phyloP scores from a whole-genome alignment of 2,797 vertebrate species.

The Tachyglossus aculeatus region DNA sequence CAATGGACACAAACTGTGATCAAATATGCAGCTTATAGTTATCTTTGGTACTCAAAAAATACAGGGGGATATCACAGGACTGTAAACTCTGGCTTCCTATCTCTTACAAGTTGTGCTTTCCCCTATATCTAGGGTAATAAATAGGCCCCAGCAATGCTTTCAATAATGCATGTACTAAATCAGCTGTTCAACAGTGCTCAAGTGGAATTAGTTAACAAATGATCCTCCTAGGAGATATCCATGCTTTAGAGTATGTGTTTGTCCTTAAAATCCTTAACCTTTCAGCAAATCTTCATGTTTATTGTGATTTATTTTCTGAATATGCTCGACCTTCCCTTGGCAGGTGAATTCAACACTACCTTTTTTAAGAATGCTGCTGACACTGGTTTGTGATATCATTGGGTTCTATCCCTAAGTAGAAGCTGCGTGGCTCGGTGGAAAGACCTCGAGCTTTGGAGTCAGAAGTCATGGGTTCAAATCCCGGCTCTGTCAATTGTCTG shows the following conservation, averaged over 20 bases:
- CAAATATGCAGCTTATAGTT: no score
- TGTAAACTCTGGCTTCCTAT: no score
- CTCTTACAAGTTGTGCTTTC: no score
- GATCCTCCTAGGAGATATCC: conserved; percentile 52
- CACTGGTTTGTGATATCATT: conserved; percentile 44
- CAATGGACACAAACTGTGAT: no score
- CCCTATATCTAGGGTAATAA: conserved; percentile 30
- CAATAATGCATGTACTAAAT: conserved; percentile 43
- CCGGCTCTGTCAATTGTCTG: no score
- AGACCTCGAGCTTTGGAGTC: no score
- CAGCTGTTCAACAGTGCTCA: conserved; percentile 46
- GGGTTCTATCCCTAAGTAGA: conserved; percentile 22
- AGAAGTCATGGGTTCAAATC: no score
- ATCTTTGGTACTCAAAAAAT: no score
- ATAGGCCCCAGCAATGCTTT: conserved; percentile 28
- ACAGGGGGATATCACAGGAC: no score
- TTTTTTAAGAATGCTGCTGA: conserved; percentile 56
- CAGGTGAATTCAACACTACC: conserved; percentile 53
- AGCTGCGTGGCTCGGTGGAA: no score
- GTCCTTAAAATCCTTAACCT: conserved; percentile 74
- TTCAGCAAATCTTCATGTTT: conserved; percentile 65
- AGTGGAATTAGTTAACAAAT: conserved; percentile 57
- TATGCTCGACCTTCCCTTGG: conserved; percentile 73
- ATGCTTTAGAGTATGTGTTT: conserved; percentile 60
- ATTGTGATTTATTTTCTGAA: conserved; percentile 73